Evolutionary conservation across 2,888 invertebrate species (phyloP).

Genomic region (Mythimna vitellina): DNA sequence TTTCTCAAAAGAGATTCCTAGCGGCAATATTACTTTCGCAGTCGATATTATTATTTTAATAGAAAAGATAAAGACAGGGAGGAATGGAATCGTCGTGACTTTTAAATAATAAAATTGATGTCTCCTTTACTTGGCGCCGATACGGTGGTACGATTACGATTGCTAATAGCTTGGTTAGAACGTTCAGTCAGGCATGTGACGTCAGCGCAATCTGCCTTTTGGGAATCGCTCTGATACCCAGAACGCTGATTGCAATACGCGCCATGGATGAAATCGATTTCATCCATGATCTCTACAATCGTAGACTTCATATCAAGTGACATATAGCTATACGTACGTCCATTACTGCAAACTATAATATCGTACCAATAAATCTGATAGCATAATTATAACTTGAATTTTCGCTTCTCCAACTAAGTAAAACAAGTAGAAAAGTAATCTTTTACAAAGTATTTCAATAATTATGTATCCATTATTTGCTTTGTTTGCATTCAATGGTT

Average conservation of each 20-base stretch:
- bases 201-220: not conserved
- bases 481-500: no score
- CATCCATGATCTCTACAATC: not conserved
- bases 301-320: no score
- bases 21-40: conserved; percentile 16
- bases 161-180: not conserved
- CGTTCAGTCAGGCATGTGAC: not conserved
- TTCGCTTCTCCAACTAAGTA: no score
- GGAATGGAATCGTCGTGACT: not conserved
- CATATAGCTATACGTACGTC: no score
- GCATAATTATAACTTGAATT: no score
- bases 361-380: no score
- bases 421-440: no score
- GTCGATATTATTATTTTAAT: not conserved
- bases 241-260: not conserved
- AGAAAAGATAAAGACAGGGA: not conserved
- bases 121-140: not conserved
- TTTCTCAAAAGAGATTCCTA: conserved; percentile 15
- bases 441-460: no score
- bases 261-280: not conserved
- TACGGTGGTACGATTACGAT: not conserved
- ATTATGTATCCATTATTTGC: no score
- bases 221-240: not conserved
- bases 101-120: conserved; percentile 9
- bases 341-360: no score